phyloP scores from a whole-genome alignment of 2,888 invertebrate genomes.

The Hydraecia micacea region DNA sequence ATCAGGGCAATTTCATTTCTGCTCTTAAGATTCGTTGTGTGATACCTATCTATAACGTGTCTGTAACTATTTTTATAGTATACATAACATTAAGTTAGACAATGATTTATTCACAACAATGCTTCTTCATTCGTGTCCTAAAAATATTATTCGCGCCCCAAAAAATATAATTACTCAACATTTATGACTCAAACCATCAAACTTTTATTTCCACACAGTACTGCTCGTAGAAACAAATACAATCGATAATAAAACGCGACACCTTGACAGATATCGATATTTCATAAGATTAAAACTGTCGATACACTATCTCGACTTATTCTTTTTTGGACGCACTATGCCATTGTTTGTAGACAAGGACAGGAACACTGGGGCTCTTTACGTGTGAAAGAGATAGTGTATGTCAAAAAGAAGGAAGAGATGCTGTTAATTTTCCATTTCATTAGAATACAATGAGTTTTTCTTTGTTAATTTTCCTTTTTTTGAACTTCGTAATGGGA shows the following conservation, averaged over 20 bases:
- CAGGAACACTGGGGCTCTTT: slow-evolving; percentile 68
- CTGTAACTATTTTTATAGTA: background rate
- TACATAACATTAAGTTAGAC: background rate
- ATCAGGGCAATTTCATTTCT: background rate
- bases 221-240: slow-evolving; percentile 62
- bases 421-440: slow-evolving; percentile 78
- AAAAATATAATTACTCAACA: slow-evolving; percentile 27
- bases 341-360: slow-evolving; percentile 89
- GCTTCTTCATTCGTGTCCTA: background rate
- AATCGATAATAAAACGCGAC: slow-evolving; percentile 65
- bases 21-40: background rate
- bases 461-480: slow-evolving; percentile 72
- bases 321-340: slow-evolving; percentile 87
- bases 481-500: slow-evolving; percentile 56
- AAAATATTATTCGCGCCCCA: background rate
- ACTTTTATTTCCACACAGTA: slow-evolving; percentile 55
- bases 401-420: slow-evolving; percentile 68
- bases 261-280: slow-evolving; percentile 76
- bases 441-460: slow-evolving; percentile 79
- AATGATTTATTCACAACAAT: background rate
- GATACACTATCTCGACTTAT: slow-evolving; percentile 78
- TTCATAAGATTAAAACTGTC: slow-evolving; percentile 69
- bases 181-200: slow-evolving; percentile 34
- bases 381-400: slow-evolving; percentile 74
- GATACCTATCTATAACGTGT: background rate